Evolutionary conservation across 2,888 invertebrate genomes (phyloP).

Genomic region (Carabus problematicus): DNA sequence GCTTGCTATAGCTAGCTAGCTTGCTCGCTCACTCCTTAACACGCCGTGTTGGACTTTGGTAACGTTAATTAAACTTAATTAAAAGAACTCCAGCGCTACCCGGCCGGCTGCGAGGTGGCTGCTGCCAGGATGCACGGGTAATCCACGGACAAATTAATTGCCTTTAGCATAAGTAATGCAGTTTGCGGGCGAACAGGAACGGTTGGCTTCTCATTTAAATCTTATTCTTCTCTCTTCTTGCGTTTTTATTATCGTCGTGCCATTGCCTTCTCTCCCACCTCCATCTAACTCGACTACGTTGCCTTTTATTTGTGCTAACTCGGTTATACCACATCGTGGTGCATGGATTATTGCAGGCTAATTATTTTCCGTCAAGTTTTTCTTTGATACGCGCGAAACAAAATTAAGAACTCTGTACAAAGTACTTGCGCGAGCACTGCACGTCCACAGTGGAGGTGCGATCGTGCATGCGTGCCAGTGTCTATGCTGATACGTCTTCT

Average conservation of each 20-base stretch:
- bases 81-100: slow-evolving; percentile 58
- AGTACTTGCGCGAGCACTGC: too few species aligned
- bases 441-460: too few species aligned
- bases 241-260: slow-evolving; percentile 33
- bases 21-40: slow-evolving; percentile 45
- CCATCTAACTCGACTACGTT: background rate
- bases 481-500: background rate
- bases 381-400: slow-evolving; percentile 33
- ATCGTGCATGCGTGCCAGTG: too few species aligned
- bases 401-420: slow-evolving; percentile 24
- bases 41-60: slow-evolving; percentile 60
- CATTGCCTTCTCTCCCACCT: background rate
- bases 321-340: background rate
- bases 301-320: background rate
- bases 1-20: too few species aligned
- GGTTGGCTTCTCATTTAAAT: slow-evolving; percentile 46
- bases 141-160: slow-evolving; percentile 62
- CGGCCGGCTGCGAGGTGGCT: slow-evolving; percentile 50
- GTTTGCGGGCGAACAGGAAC: slow-evolving; percentile 47
- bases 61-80: slow-evolving; percentile 64
- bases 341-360: background rate
- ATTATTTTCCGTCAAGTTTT: slow-evolving; percentile 18
- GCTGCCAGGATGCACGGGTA: slow-evolving; percentile 60
- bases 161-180: slow-evolving; percentile 58
- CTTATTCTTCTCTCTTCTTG: slow-evolving; percentile 43